These are phyloP conservation scores for Echeneis naucrates DNA, from an alignment of 2,797 vertebrate genomes.

Conservation along the genomic window DNA sequence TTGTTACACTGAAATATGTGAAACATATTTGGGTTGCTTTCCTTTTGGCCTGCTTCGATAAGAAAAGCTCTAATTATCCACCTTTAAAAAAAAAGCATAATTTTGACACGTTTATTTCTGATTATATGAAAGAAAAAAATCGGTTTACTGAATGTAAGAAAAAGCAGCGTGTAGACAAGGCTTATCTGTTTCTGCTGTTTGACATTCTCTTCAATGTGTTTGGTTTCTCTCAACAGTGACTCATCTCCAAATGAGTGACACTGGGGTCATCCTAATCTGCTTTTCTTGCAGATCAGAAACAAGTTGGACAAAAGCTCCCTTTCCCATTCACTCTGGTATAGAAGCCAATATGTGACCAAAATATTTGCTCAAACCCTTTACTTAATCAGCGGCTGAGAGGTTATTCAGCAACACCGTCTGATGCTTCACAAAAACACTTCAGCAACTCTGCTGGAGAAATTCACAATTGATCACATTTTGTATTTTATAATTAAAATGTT, in stretches of 20 bases:
- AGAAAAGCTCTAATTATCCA: neutral
- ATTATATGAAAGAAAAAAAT: neutral
- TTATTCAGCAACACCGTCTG: slow-evolving; percentile 56
- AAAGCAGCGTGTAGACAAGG: slow-evolving; percentile 31
- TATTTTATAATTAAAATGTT: neutral
- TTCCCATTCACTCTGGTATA: slow-evolving; percentile 57
- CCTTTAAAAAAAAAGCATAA: neutral
- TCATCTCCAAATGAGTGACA: slow-evolving; percentile 82
- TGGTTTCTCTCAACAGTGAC: slow-evolving; percentile 71
- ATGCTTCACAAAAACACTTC: slow-evolving; percentile 29
- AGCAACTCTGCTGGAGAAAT: slow-evolving; percentile 1
- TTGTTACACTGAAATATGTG: neutral
- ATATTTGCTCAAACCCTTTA: slow-evolving; percentile 82
- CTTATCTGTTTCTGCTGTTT: slow-evolving; percentile 70
- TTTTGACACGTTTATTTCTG: neutral
- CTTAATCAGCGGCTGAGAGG: slow-evolving; percentile 74
- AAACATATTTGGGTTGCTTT: neutral
- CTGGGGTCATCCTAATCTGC: slow-evolving; percentile 81
- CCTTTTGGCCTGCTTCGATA: neutral
- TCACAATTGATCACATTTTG: neutral
- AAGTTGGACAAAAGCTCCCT: slow-evolving; percentile 69
- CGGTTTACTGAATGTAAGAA: slow-evolving; percentile 4
- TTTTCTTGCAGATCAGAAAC: slow-evolving; percentile 77
- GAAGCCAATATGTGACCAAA: slow-evolving; percentile 74
- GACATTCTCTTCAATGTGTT: slow-evolving; percentile 80